Evolutionary conservation across 2,888 invertebrate species (phyloP).

Genomic region (Epinotia brunnichana): DNA sequence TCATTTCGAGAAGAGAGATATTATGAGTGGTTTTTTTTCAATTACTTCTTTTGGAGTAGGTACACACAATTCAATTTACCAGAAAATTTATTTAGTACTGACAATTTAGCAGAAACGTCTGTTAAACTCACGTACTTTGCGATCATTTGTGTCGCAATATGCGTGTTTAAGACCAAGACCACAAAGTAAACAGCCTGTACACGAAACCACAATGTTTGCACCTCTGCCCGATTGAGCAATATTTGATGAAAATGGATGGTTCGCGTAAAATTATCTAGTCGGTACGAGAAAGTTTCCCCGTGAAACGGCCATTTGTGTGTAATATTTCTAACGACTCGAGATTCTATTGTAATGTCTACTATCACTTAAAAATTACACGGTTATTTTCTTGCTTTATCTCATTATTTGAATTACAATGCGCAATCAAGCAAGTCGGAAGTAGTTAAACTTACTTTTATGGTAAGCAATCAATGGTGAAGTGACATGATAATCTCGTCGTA

Average conservation of each 20-base stretch:
- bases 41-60: neutral
- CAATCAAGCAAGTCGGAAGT: neutral
- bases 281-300: conserved; percentile 19
- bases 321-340: neutral
- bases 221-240: conserved; percentile 49
- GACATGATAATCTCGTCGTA: neutral
- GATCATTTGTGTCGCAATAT: conserved; percentile 23
- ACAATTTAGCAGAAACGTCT: neutral
- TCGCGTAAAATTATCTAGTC: conserved; percentile 36
- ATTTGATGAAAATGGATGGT: conserved; percentile 52
- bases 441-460: neutral
- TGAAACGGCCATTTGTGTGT: conserved; percentile 6
- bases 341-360: conserved; percentile 1
- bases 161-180: conserved; percentile 16
- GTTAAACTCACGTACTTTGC: conserved; percentile 1
- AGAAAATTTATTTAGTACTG: no score
- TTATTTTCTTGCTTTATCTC: neutral
- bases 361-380: neutral
- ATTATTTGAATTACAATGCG: neutral
- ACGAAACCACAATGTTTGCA: conserved; percentile 52
- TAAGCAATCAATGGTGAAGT: neutral
- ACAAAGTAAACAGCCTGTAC: conserved; percentile 47
- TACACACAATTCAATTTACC: no score
- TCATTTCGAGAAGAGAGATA: neutral
- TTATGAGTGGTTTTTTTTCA: neutral